Evolutionary conservation across 2,797 vertebrate genomes (phyloP).

Genomic region (Sciurus vulgaris): DNA sequence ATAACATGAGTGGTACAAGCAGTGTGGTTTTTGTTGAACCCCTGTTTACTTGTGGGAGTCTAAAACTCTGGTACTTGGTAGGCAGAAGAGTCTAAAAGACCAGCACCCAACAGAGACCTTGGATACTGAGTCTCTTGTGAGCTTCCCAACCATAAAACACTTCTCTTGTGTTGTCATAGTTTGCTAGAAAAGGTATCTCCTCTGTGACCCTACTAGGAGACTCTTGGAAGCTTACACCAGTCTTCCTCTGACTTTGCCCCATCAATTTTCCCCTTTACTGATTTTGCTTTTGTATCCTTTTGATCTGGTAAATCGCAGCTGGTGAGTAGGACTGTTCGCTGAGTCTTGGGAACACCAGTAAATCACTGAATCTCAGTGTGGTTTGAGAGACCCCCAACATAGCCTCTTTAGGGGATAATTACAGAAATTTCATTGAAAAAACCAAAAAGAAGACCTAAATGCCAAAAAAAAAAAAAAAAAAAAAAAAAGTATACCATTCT

Average conservation of each 20-base stretch:
- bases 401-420: not conserved
- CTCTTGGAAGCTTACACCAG: not conserved
- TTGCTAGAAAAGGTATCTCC: not conserved
- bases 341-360: not conserved
- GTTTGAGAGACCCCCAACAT: not conserved
- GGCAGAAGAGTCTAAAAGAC: not conserved
- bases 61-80: not conserved
- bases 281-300: conserved; percentile 28
- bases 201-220: not conserved
- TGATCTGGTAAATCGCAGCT: not conserved
- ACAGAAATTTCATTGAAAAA: not conserved
- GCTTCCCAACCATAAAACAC: not conserved
- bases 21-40: not conserved
- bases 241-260: conserved; percentile 30
- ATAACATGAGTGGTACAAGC: not conserved
- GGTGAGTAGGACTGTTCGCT: not conserved
- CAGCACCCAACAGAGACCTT: not conserved
- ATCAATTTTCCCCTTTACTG: not conserved
- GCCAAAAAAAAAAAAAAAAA: not conserved
- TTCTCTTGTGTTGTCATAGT: not conserved
- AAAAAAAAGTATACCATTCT: not conserved
- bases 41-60: not conserved
- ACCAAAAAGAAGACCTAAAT: not conserved
- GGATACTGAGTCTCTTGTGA: not conserved
- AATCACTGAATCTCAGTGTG: not conserved